phyloP scores from a whole-genome alignment of 2,797 vertebrate species.

The Catharus ustulatus region DNA sequence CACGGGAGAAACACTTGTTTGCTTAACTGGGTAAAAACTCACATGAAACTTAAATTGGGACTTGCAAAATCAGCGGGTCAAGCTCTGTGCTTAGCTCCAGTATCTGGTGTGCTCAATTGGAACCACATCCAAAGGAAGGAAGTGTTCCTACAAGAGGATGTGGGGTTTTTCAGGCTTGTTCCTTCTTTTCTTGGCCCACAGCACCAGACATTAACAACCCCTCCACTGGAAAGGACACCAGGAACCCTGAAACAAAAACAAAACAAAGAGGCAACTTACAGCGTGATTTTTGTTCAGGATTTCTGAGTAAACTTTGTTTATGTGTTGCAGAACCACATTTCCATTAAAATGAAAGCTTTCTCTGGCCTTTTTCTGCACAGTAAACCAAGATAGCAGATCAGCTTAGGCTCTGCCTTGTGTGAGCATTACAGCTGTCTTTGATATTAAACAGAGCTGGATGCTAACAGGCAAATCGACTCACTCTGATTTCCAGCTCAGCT shows the following conservation, averaged over 20 bases:
- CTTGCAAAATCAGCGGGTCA: constrained; percentile 18
- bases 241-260: background rate
- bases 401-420: constrained; percentile 30
- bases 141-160: background rate
- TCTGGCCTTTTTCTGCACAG: constrained; percentile 4
- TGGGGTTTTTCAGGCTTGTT: background rate
- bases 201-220: background rate
- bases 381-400: constrained; percentile 21
- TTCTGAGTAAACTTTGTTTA: constrained; percentile 20
- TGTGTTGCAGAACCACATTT: background rate
- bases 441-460: constrained; percentile 73
- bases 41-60: background rate
- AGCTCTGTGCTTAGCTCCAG: background rate
- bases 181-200: background rate
- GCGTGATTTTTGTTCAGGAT: background rate
- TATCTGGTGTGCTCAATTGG: background rate
- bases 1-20: background rate
- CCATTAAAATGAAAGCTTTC: constrained; percentile 6
- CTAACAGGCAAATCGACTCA: constrained; percentile 40
- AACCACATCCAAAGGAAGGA: background rate
- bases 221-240: background rate
- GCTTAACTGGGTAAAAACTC: background rate
- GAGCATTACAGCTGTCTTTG: constrained; percentile 46
- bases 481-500: constrained; percentile 56
- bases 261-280: background rate